Base-by-base conservation (phyloP, 1,140 invertebrate species). In the Cyrtorhinus lividipennis region DNA sequence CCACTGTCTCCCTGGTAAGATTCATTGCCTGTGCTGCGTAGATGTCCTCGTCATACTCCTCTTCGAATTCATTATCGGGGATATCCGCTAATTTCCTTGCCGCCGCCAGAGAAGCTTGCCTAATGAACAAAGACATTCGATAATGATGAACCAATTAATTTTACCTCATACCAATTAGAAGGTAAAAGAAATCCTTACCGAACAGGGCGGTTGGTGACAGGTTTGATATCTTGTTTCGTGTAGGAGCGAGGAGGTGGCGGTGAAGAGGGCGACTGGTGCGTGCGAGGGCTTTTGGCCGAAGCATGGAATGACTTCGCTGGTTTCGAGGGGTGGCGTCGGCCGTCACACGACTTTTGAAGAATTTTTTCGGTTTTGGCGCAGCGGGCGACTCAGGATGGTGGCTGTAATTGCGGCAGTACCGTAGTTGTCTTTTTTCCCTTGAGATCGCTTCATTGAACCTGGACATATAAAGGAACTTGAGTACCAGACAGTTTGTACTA, bases 301-400 rank as follows among this genome's bases (percentile, higher is more conserved):
- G 53, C 26, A 2, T 27, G 61, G 2, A 38, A 15, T 57, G 63
- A 48, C 12, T 62, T 58, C 22, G 67, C 62, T n/a, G 64, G 30
- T 24, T 66, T 25, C 66, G 62, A 26, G 67, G 18, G 38, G 65
- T 57, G 59, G 68, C 56, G 24, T 65, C 61, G 60, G 81, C 82
- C 1, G 79, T 75, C 73, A 87, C 88, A 26, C 90, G 79, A 69
- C 88, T 91, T 71, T 93, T 93, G 72, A 92, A 92, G 75, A 92
- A 92, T 71, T 93, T 93, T 68, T 90, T 90, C 53, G 89, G 89
- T 71, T 89, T 90, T n/a, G 68, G 76, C 63, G 74, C 74, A 63
- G 73, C 73, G 66, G 77, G 76, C 8, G 67, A 22, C 25, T 48
- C 23, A 10, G 48, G 48, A 53, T n/a, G 48, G 48, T 22, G 48